Conservation (phyloP, 2,113 vertebrate species). For the Hypanus sabinus region DNA sequence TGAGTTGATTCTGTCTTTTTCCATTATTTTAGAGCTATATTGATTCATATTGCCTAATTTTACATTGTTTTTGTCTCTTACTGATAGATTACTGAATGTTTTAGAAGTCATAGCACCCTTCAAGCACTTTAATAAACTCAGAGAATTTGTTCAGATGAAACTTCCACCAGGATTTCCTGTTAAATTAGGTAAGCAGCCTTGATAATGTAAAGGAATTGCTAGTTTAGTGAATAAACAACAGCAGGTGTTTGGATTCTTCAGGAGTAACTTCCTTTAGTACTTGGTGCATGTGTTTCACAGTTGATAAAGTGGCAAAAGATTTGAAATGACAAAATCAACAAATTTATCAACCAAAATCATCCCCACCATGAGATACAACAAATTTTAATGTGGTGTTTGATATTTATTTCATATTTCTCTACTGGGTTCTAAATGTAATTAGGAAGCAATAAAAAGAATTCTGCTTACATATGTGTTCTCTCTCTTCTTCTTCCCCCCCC, state of each 20-base stretch:
- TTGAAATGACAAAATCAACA: not conserved
- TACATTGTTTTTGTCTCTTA: constrained; percentile 42
- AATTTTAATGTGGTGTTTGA: not conserved
- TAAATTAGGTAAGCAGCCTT: constrained; percentile 75
- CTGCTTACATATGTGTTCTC: not conserved
- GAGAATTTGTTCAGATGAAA: constrained; percentile 99
- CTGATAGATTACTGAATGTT: constrained; percentile 87
- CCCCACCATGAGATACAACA: not conserved
- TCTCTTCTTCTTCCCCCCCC: too few relatives aligned
- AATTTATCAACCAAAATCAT: not conserved
- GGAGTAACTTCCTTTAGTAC: not conserved
- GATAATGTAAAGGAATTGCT: not conserved
- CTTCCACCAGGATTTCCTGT: constrained; percentile 97
- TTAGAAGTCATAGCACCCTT: constrained; percentile 97
- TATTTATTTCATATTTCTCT: not conserved
- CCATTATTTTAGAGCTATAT: not conserved
- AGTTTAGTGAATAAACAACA: not conserved
- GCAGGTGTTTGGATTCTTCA: not conserved
- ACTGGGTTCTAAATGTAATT: not conserved
- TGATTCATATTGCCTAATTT: not conserved
- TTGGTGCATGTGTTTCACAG: not conserved
- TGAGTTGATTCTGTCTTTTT: not conserved
- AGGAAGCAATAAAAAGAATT: not conserved
- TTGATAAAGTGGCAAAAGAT: not conserved
- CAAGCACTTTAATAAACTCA: constrained; percentile 99